Base-by-base conservation (phyloP, 2,888 invertebrate genomes). In the Ophion obscuratus region DNA sequence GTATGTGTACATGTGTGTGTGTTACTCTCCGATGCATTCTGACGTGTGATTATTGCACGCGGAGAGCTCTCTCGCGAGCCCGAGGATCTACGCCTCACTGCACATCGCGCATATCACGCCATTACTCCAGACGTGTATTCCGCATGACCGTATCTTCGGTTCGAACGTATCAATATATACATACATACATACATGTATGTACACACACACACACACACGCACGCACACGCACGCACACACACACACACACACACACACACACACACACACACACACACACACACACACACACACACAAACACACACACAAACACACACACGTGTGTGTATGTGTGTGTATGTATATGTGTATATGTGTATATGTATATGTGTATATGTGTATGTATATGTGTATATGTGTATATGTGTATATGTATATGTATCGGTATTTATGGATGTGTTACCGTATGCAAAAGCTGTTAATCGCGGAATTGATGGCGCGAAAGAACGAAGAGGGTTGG, bases 11-110 rank as follows among this genome's bases (percentile, higher is more conserved):
- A 79, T 83, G 86, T 81, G 80, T 84, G 64, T 66, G 77, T 78
- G 66, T 88, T 87, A 78, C 86, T 82, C 84, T 86, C 83, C 86
- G 92, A 90, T 92, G 92, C 92, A 91, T 93, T 93, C 93, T 92
- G 93, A 93, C 92, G 92, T 92, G 92, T 93, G 93, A 93, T 93
- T 93, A 93, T 92, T 89, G 90, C 92, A 92, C 91, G 86, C 85
- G 92, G 92, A 93, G 92, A 87, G 85, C 78, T 62, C 79, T 79
- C 85, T 78, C 93, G 92, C 91, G 90, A 75, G 66, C 77, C 74
- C 71, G 89, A 92, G 93, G 93, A 93, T 93, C 92, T 93, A 92
- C 90, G 93, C 92, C 87, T 93, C 90, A 93, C 93, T 93, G 93
- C 93, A 90, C 91, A 90, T 89, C 90, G 86, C 92, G 91, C 92